These are phyloP conservation scores for Hirtodrosophila alboralis DNA, from an alignment of 2,888 invertebrate species.

Conservation along the genomic window DNA sequence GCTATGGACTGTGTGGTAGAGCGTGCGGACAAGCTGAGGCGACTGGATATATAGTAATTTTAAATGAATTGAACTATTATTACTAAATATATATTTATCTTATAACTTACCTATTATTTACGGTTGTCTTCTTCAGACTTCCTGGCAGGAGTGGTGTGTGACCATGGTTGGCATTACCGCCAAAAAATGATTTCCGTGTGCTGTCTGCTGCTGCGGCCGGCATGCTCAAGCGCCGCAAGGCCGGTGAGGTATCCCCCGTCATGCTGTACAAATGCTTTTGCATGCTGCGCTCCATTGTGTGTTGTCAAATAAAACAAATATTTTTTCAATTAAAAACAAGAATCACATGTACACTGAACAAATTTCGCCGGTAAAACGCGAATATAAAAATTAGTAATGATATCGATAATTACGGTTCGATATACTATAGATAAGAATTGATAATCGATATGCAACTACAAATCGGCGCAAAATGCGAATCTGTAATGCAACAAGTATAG, in stretches of 20 bases:
- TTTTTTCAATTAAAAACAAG: constrained; percentile 32
- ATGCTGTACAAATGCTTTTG: constrained; percentile 75
- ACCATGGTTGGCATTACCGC: too few species aligned
- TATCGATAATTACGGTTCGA: constrained; percentile 5
- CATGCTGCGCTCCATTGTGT: constrained; percentile 47
- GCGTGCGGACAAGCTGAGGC: constrained; percentile 86
- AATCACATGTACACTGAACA: constrained; percentile 48
- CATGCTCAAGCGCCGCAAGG: constrained; percentile 66
- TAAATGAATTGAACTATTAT: not conserved
- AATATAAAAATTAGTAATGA: not conserved
- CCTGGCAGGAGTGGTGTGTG: constrained; percentile 33
- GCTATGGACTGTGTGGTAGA: constrained; percentile 89
- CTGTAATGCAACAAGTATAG: too few species aligned
- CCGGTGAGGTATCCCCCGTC: constrained; percentile 71
- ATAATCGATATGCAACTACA: too few species aligned
- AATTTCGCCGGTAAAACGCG: constrained; percentile 37
- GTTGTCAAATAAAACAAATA: constrained; percentile 3
- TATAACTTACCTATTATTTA: constrained; percentile 59
- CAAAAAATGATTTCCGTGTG: constrained; percentile 75
- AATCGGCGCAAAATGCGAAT: too few species aligned
- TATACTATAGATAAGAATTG: too few species aligned
- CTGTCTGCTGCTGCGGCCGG: constrained; percentile 57
- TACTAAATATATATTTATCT: not conserved
- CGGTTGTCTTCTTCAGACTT: constrained; percentile 68
- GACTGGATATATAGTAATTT: constrained; percentile 74